Base-by-base conservation (phyloP, 1,140 invertebrate species). In the Choristoneura fumiferana region DNA sequence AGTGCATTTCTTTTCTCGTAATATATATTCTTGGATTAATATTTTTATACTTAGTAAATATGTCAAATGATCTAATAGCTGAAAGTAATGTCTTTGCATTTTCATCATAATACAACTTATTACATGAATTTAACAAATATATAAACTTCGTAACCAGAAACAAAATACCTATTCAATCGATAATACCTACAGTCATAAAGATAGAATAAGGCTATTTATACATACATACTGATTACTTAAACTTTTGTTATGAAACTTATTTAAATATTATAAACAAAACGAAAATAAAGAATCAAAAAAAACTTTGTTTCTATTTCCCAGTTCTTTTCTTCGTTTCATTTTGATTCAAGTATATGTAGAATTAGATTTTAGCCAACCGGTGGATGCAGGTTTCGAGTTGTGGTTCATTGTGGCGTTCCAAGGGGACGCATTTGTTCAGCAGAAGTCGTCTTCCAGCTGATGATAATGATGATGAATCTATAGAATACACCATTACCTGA, bases 211-310 rank as follows among this genome's bases (percentile, higher is more conserved):
- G 67, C 75, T 88, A 88, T 87, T 85, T 88, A 88, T 88, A 87
- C 81, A 74, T 81, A 84, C 74, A 49, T 79, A 74, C 69, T 33
- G 39, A 40, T 37, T 73, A 49, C 43, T 79, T 77, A 79, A 85
- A 80, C 70, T 86, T 87, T 88, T 88, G 83, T 87, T 88, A 87
- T 85, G 71, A 70, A 85, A 86, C 81, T 83, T 86, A 88, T 86
- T 86, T 84, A 85, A 86, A 84, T 82, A 86, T 84, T 88, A 84
- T 78, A 83, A 85, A 85, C 78, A 86, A 88, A 6, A 86, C 70
- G 77, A 88, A 76, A 85, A 29, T 29, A 29, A 2, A 29, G 73
- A 75, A 80, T 70, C 74, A 70, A 80, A 80, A 81, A 77, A 65
- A 67, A 43, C 9, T 35, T 15, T 15, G 12, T 54, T 35, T 54